These are phyloP conservation scores for Illadopsis cleaveri DNA, from an alignment of 2,113 vertebrate genomes.

Conservation along the genomic window DNA sequence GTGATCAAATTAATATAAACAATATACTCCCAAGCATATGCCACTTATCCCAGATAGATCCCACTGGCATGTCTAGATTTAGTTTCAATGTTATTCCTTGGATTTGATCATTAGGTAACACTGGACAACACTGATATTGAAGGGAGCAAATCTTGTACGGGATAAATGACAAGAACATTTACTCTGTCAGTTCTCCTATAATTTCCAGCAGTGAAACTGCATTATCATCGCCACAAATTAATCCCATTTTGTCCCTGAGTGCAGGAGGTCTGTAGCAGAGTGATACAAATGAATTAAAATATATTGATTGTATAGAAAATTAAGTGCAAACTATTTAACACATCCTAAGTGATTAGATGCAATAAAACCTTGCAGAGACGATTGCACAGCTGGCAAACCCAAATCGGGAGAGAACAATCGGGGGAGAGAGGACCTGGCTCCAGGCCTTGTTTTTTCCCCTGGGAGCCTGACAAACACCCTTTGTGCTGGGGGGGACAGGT, in stretches of 20 bases:
- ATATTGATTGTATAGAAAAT: slow-evolving; percentile 8
- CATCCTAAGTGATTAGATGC: slow-evolving; percentile 17
- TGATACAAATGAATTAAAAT: neutral
- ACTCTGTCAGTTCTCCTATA: neutral
- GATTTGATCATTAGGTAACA: neutral
- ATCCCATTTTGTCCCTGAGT: neutral
- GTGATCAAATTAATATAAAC: neutral
- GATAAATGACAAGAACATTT: neutral
- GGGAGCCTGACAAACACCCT: neutral
- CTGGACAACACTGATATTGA: neutral
- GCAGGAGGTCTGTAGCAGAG: neutral
- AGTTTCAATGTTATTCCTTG: neutral
- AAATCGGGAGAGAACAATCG: neutral
- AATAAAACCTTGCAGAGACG: neutral
- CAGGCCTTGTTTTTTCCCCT: slow-evolving; percentile 38
- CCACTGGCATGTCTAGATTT: neutral
- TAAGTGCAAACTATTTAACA: slow-evolving; percentile 41
- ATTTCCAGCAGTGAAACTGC: neutral
- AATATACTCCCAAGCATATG: neutral
- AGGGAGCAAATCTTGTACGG: neutral
- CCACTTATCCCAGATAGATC: neutral
- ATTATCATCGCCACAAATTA: neutral
- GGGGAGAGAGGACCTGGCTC: neutral
- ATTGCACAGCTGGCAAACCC: slow-evolving; percentile 11
- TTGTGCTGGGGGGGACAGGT: slow-evolving; percentile 53